Percentiles rank a stretch among this genome's conserved stretches.
These are phyloP conservation scores for Mechanitis messenoides DNA, from an alignment of 2,888 invertebrate genomes.

Conservation along the genomic window DNA sequence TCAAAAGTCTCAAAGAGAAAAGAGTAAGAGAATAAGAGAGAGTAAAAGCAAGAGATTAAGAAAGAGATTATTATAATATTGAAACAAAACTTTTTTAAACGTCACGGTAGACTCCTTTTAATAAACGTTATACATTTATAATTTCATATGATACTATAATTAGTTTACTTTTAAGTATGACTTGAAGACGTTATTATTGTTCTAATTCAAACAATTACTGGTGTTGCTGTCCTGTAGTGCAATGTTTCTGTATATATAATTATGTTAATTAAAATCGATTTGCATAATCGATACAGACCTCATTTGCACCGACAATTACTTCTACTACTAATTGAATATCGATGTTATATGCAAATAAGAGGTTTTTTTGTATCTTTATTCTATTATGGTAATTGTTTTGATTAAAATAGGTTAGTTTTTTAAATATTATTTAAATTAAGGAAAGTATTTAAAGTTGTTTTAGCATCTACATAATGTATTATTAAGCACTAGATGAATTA, in stretches of 20 bases:
- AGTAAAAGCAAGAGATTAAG: too few species aligned
- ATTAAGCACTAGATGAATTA: too few species aligned
- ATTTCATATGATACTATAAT: neutral
- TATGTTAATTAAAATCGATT: slow-evolving; percentile 31
- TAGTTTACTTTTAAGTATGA: neutral
- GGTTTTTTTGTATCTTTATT: slow-evolving; percentile 25
- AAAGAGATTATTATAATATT: too few species aligned
- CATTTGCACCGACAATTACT: slow-evolving; percentile 36
- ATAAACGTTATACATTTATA: neutral
- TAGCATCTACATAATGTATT: too few species aligned
- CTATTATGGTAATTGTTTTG: slow-evolving; percentile 22
- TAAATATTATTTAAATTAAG: too few species aligned
- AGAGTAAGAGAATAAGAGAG: too few species aligned
- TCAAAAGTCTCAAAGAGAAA: too few species aligned
- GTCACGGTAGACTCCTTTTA: too few species aligned
- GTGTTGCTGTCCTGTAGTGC: slow-evolving; percentile 5
- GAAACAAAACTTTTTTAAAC: too few species aligned
- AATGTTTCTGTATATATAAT: slow-evolving; percentile 24
- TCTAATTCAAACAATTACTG: slow-evolving; percentile 7
- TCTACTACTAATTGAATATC: slow-evolving; percentile 45
- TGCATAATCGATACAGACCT: slow-evolving; percentile 31
- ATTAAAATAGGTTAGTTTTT: neutral
- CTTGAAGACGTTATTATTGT: neutral
- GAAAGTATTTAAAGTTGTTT: too few species aligned
- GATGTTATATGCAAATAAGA: slow-evolving; percentile 48